Percentiles rank a stretch among this genome's conserved stretches.
Conservation (phyloP, 2,888 invertebrate species). For the Oxycera nigricornis region DNA sequence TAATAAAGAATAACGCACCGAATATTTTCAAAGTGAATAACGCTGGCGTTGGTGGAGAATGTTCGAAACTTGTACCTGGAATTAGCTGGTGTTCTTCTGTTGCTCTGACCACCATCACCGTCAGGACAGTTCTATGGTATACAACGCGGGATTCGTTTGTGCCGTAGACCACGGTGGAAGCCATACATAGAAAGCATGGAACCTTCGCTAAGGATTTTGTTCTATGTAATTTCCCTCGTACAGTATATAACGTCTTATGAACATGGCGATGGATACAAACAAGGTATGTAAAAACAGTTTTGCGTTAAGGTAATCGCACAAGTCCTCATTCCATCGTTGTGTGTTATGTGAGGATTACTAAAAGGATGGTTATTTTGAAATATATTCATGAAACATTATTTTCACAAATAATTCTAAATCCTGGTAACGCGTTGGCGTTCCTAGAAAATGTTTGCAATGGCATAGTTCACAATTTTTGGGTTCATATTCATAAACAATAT, state of each 20-base stretch:
- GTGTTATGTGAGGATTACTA: too few relatives aligned
- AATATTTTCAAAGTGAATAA: slow-evolving; percentile 11
- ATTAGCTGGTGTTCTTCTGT: slow-evolving; percentile 2
- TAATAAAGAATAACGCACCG: slow-evolving; percentile 24
- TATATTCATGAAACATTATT: too few relatives aligned
- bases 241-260: slow-evolving; percentile 57
- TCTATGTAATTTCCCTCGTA: slow-evolving; percentile 52
- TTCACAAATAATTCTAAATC: too few relatives aligned
- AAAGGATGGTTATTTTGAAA: too few relatives aligned
- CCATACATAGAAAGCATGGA: slow-evolving; percentile 45
- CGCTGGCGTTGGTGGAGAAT: slow-evolving; percentile 19
- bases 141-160: background rate
- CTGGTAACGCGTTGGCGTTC: too few relatives aligned
- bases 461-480: too few relatives aligned
- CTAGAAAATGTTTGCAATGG: too few relatives aligned
- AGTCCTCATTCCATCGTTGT: too few relatives aligned
- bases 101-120: background rate
- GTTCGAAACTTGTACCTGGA: slow-evolving; percentile 15
- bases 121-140: background rate
- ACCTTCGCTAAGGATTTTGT: slow-evolving; percentile 49
- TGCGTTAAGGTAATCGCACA: too few relatives aligned
- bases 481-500: too few relatives aligned
- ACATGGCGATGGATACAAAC: slow-evolving; percentile 61
- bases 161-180: background rate
- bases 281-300: slow-evolving; percentile 56